Percentiles rank a stretch among this genome's conserved stretches.
Evolutionary conservation across 1,140 invertebrate genomes (phyloP).

Genomic region (Leguminivora glycinivorella): DNA sequence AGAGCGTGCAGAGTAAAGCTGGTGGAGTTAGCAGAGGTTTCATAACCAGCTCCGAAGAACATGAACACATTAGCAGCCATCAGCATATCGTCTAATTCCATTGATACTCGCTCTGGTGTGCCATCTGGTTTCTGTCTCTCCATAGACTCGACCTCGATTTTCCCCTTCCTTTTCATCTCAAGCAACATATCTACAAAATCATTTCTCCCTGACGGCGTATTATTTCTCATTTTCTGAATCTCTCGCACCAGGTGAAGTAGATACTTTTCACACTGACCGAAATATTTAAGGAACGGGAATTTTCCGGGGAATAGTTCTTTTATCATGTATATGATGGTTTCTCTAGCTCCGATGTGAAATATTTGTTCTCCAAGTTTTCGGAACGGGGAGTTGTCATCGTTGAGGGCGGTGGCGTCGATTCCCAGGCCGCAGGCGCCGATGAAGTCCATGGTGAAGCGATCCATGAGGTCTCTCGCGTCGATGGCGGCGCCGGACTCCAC

Average conservation of each 20-base stretch:
- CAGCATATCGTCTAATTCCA: slow-evolving; percentile 38
- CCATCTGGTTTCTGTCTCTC: slow-evolving; percentile 21
- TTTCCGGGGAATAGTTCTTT: slow-evolving; percentile 24
- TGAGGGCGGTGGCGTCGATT: slow-evolving; percentile 72
- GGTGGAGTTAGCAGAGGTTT: slow-evolving; percentile 80
- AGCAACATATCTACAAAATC: slow-evolving; percentile 78
- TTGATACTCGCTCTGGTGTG: slow-evolving; percentile 25
- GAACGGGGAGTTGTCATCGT: slow-evolving; percentile 73
- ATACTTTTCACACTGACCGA: slow-evolving; percentile 6
- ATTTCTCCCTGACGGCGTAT: slow-evolving; percentile 45
- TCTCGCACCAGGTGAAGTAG: not conserved
- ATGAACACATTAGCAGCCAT: slow-evolving; percentile 68
- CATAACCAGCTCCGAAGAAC: slow-evolving; percentile 52
- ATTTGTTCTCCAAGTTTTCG: slow-evolving; percentile 52
- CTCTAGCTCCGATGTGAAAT: slow-evolving; percentile 30
- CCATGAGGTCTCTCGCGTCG: slow-evolving; percentile 39
- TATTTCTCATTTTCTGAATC: slow-evolving; percentile 23
- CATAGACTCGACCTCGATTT: slow-evolving; percentile 32
- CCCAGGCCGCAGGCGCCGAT: slow-evolving; percentile 80
- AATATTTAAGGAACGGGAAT: slow-evolving; percentile 19
- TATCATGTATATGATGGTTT: slow-evolving; percentile 27
- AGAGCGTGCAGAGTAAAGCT: slow-evolving; percentile 71
- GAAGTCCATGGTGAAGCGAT: slow-evolving; percentile 52
- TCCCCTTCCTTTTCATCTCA: slow-evolving; percentile 59
- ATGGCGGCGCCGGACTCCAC: slow-evolving; percentile 28